Evolutionary conservation across 2,888 invertebrate species (phyloP).

Genomic region (Drosophila dives): DNA sequence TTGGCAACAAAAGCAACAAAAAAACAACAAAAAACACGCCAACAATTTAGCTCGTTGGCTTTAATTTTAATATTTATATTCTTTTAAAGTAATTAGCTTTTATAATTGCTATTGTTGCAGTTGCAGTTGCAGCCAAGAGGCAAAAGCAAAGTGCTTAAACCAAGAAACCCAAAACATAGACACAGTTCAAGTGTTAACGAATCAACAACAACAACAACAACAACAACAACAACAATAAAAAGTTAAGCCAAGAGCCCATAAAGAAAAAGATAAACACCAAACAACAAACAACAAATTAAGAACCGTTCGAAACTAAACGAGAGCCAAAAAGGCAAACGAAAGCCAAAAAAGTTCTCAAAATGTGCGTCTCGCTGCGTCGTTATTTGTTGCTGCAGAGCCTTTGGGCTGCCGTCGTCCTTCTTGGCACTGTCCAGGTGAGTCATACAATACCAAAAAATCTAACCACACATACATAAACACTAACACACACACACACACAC

Average conservation of each 20-base stretch:
- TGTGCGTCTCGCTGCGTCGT: slow-evolving; percentile 76
- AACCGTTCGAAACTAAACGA: slow-evolving; percentile 15
- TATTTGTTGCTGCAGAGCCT: slow-evolving; percentile 79
- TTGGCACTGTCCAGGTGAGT: slow-evolving; percentile 77
- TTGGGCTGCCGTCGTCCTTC: slow-evolving; percentile 67
- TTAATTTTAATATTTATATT: background rate
- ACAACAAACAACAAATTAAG: slow-evolving; percentile 17
- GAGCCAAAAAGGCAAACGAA: slow-evolving; percentile 8
- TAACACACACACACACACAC: slow-evolving; percentile 15
- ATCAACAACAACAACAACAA: slow-evolving; percentile 2
- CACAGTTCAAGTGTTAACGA: slow-evolving; percentile 27
- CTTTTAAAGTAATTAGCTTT: slow-evolving; percentile 5
- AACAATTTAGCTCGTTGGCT: slow-evolving; percentile 6
- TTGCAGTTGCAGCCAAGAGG: slow-evolving; percentile 42
- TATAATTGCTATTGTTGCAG: slow-evolving; percentile 19
- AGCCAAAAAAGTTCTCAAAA: slow-evolving; percentile 60
- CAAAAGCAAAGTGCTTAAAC: slow-evolving; percentile 22
- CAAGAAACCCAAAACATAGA: slow-evolving; percentile 23
- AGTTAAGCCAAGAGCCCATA: slow-evolving; percentile 2
- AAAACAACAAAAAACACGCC: background rate
- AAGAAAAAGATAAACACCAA: slow-evolving; percentile 11
- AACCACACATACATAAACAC: background rate
- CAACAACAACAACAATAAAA: background rate
- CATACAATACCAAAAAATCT: slow-evolving; percentile 48
- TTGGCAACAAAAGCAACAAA: slow-evolving; percentile 6